A percentile compares a stretch with the other conserved stretches of the same genome.
Evolutionary conservation across 2,888 invertebrate genomes (phyloP).

Genomic region (Polymixis lichenea): DNA sequence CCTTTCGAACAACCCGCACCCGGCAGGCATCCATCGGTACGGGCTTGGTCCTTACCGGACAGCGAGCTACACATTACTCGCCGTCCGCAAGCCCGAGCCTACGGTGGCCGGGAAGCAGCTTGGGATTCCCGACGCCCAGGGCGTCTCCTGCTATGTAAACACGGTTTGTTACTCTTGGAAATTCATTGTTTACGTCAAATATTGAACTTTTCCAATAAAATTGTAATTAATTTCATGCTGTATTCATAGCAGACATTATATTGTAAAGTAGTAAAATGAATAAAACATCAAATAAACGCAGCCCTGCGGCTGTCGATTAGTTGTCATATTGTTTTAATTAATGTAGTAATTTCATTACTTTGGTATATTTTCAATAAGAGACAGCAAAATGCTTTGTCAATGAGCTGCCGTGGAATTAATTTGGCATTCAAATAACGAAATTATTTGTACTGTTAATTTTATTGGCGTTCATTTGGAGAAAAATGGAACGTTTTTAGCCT

Average conservation of each 20-base stretch:
- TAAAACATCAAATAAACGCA: slow-evolving; percentile 30
- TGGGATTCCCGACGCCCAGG: too few species aligned
- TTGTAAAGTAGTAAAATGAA: slow-evolving; percentile 8
- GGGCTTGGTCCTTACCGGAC: too few species aligned
- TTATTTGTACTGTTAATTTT: slow-evolving; percentile 16
- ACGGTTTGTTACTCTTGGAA: too few species aligned
- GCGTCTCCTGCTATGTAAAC: too few species aligned
- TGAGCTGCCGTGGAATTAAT: slow-evolving; percentile 38
- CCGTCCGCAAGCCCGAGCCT: too few species aligned
- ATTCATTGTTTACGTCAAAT: too few species aligned
- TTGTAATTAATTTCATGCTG: neutral
- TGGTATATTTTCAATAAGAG: slow-evolving; percentile 47
- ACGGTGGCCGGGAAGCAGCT: too few species aligned
- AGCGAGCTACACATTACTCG: too few species aligned
- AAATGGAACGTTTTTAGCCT: neutral
- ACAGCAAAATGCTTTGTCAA: slow-evolving; percentile 35
- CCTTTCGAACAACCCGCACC: too few species aligned
- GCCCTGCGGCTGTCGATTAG: slow-evolving; percentile 33
- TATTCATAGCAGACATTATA: slow-evolving; percentile 13
- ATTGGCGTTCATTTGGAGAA: slow-evolving; percentile 1
- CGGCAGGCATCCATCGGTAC: too few species aligned
- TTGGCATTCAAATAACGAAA: slow-evolving; percentile 20
- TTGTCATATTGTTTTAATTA: slow-evolving; percentile 33
- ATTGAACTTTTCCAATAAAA: too few species aligned
- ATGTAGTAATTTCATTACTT: slow-evolving; percentile 30